Evolutionary conservation across 2,888 invertebrate species (phyloP).

Genomic region (Trachelus iudaicus): DNA sequence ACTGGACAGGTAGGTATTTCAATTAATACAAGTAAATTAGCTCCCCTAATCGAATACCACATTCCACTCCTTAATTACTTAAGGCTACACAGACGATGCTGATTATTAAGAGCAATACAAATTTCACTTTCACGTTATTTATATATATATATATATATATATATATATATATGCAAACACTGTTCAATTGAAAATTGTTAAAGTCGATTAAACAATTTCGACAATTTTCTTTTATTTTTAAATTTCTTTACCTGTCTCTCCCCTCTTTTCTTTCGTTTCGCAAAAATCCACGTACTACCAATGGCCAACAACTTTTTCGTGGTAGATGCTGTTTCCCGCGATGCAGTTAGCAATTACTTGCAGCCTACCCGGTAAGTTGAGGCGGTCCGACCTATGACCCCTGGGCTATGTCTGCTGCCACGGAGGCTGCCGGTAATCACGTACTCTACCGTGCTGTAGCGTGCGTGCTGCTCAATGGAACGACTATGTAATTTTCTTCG

Average conservation of each 20-base stretch:
- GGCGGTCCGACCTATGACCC: constrained; percentile 63
- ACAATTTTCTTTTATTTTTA: background rate
- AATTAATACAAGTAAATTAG: background rate
- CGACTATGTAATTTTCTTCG: constrained; percentile 58
- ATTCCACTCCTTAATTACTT: background rate
- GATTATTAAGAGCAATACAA: background rate
- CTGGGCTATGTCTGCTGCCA: constrained; percentile 51
- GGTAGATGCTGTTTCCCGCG: constrained; percentile 51
- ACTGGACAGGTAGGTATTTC: background rate
- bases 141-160: background rate
- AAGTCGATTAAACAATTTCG: background rate
- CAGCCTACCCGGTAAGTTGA: constrained; percentile 57
- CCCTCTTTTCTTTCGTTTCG: background rate
- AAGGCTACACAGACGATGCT: background rate
- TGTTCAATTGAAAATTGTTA: background rate
- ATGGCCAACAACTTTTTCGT: background rate
- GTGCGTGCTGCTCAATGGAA: constrained; percentile 39
- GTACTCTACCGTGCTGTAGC: constrained; percentile 53
- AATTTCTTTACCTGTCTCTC: constrained; percentile 1
- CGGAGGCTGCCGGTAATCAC: constrained; percentile 60
- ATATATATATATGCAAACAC: background rate
- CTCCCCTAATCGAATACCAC: background rate
- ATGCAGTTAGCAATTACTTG: constrained; percentile 60
- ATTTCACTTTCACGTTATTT: background rate
- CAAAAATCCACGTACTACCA: constrained; percentile 19